Conservation (phyloP, 2,888 invertebrate species). For the Cerceris rybyensis region DNA sequence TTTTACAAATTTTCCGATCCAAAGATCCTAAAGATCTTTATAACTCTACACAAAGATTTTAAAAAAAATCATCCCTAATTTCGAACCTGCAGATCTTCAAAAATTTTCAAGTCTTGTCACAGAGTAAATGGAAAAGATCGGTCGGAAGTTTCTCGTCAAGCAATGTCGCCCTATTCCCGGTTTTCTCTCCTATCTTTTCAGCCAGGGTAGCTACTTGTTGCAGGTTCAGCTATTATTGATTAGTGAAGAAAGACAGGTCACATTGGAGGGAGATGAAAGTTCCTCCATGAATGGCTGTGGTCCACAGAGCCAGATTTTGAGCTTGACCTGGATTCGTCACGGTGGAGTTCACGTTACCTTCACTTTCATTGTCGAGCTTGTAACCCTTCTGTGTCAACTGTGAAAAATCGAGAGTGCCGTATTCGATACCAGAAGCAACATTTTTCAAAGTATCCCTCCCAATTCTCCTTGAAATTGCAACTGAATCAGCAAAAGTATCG, state of each 20-base stretch:
- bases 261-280: conserved; percentile 54
- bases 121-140: background rate
- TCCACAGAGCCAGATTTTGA: conserved; percentile 70
- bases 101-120: no score
- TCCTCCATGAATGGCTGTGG: conserved; percentile 73
- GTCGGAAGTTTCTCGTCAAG: background rate
- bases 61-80: no score
- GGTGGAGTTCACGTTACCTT: conserved; percentile 54
- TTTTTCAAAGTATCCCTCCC: background rate
- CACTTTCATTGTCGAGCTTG: conserved; percentile 59
- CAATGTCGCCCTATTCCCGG: background rate
- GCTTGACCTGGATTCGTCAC: conserved; percentile 73
- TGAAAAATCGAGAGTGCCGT: conserved; percentile 40
- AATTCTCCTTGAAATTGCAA: background rate
- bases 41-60: no score
- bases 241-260: conserved; percentile 51
- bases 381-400: conserved; percentile 28
- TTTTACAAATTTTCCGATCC: no score
- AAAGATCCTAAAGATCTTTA: no score
- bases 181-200: conserved; percentile 24
- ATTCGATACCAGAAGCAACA: background rate
- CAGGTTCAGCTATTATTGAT: conserved; percentile 73
- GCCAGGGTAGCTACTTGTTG: conserved; percentile 73
- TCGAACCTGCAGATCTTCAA: no score
- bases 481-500: background rate